Evolutionary conservation across 1,140 invertebrate species (phyloP).

Genomic region (Drosophila ficusphila): DNA sequence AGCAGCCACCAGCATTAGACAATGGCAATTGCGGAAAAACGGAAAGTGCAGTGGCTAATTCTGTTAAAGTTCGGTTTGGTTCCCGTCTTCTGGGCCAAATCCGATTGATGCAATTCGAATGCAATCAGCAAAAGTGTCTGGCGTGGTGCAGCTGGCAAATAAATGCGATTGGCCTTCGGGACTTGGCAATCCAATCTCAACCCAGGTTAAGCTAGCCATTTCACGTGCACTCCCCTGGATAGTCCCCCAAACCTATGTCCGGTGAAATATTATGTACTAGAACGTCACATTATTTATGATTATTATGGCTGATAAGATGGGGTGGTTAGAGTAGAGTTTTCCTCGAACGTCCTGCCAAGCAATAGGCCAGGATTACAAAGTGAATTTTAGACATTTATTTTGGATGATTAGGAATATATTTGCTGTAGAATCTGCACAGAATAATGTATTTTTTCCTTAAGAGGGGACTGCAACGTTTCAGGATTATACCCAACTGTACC

Average conservation of each 20-base stretch:
- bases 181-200: neutral
- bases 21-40: conserved; percentile 14
- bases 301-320: no score
- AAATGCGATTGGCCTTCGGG: conserved; percentile 13
- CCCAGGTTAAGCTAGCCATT: neutral
- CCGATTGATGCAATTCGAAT: conserved; percentile 28
- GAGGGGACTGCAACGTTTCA: no score
- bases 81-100: conserved; percentile 9
- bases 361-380: no score
- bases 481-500: neutral
- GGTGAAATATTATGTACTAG: no score
- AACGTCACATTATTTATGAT: no score
- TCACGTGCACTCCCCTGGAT: no score
- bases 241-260: conserved; percentile 12
- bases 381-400: no score
- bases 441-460: no score
- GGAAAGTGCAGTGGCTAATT: conserved; percentile 57
- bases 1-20: conserved; percentile 29
- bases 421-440: no score
- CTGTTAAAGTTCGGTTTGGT: conserved; percentile 32
- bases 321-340: no score
- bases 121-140: conserved; percentile 39
- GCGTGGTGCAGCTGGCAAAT: conserved; percentile 20
- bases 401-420: no score
- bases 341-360: no score